Base-by-base conservation (phyloP, 92 coral and sea anemone genomes). In the Porites divaricata region DNA sequence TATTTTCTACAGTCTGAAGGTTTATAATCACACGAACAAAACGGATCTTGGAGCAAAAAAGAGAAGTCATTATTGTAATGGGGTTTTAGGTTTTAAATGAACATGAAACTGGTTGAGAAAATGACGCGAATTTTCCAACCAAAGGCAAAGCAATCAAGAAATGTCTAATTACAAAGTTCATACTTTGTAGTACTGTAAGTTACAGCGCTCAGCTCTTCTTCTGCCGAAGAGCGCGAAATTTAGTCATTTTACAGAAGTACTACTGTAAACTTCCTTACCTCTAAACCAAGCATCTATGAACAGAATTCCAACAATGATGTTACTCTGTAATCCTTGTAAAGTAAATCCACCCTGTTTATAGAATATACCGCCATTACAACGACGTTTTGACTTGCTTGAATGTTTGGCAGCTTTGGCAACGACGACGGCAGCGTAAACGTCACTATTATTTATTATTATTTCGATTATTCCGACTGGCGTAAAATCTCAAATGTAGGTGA, bases 231-330 rank as follows among this genome's bases (percentile, higher is more conserved):
- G 15, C 12, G 59, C 59, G 59, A 54, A 11, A 2, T 15, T 3
- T 54, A 28, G 41, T 54, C 59, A 10, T 2, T 10, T 10, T 54
- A 15, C 1, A 54, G 17, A 2, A 54, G 15, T 54, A 54, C 59
- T 10, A 15, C 59, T 54, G 59, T 54, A 11, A 1, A 6, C 6
- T 45, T 72, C 51, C 81, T 53, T 20, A 91, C 97, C 97, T 88
- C 90, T 86, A 7, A 91, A 77, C 97, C 97, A 93, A 17, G 97
- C 92, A 67, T 90, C 87, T 23, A 93, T 93, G 77, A 93, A 93
- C 67, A 90, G 82, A 15, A 93, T 77, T 58, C 91, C 94, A 48
- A 93, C 97, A 0, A 89, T 86, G 15, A 93, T 72, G 87, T 93
- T 93, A 54, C 72, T 81, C 53, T 77, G 85, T 56, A 93, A 72